Evolutionary conservation across 2,113 vertebrate genomes (phyloP).

Genomic region (Plecotus auritus): DNA sequence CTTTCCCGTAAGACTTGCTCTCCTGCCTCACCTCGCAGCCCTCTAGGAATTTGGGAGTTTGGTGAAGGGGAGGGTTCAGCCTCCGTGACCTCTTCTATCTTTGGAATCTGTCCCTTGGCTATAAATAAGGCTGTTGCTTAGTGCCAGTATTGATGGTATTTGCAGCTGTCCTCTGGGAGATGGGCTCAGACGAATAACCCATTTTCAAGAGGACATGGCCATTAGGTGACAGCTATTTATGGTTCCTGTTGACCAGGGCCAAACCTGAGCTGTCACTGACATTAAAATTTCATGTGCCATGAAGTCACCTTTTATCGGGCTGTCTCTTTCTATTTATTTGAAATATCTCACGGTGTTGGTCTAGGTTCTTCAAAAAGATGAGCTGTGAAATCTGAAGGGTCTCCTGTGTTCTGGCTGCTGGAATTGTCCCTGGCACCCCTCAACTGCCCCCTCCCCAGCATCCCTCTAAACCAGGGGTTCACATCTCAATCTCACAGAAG

Average conservation of each 20-base stretch:
- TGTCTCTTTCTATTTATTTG: conserved; percentile 55
- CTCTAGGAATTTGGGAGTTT: conserved; percentile 49
- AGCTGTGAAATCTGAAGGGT: background rate
- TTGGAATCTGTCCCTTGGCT: conserved; percentile 67
- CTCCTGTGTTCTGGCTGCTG: background rate
- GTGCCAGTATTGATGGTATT: conserved; percentile 69
- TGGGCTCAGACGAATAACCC: conserved; percentile 69
- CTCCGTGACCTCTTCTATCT: conserved; percentile 60
- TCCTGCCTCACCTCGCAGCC: background rate
- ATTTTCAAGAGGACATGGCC: conserved; percentile 69
- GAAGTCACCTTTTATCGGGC: conserved; percentile 16
- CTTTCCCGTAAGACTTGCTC: background rate
- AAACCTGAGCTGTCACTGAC: conserved; percentile 64
- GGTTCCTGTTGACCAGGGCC: conserved; percentile 56
- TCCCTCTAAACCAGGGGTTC: background rate
- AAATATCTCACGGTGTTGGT: conserved; percentile 24
- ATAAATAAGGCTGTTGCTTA: conserved; percentile 73
- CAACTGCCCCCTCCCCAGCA: background rate
- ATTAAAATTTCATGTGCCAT: conserved; percentile 69
- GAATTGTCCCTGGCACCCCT: background rate
- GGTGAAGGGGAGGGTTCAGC: conserved; percentile 32
- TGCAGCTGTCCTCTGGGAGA: conserved; percentile 72
- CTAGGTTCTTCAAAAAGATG: conserved; percentile 3
- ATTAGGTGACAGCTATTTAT: conserved; percentile 74
- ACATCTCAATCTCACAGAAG: background rate